A percentile compares a stretch with the other conserved stretches of the same genome.
phyloP scores from a whole-genome alignment of 2,888 invertebrate species.

The Lithophane socia region DNA sequence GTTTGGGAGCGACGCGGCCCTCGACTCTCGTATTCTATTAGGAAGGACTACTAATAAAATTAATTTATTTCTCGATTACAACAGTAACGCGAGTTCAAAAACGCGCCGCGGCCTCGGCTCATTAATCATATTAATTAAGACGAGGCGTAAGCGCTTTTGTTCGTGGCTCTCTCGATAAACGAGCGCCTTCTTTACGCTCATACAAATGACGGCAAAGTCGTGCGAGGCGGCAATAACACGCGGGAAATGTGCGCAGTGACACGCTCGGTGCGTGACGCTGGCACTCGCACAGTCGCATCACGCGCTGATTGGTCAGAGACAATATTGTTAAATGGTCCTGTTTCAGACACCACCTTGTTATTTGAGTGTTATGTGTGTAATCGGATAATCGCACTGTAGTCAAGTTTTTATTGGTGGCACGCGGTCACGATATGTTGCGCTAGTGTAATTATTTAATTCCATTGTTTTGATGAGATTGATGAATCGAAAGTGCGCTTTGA shows the following conservation, averaged over 20 bases:
- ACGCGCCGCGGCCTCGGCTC: conserved; percentile 83
- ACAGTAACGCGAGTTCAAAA: conserved; percentile 87
- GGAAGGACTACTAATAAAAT: conserved; percentile 88
- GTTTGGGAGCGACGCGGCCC: conserved; percentile 77
- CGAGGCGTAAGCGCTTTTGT: conserved; percentile 87
- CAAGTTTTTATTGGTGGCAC: conserved; percentile 75
- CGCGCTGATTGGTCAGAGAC: conserved; percentile 77
- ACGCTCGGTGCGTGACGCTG: conserved; percentile 65
- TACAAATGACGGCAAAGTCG: conserved; percentile 77
- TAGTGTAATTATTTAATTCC: conserved; percentile 77
- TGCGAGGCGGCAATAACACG: conserved; percentile 75
- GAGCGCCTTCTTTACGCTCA: conserved; percentile 76
- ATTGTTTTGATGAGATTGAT: conserved; percentile 85
- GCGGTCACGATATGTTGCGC: conserved; percentile 80
- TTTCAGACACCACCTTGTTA: conserved; percentile 76
- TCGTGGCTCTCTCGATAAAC: conserved; percentile 84
- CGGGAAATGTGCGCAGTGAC: conserved; percentile 66
- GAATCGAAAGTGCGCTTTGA: conserved; percentile 78
- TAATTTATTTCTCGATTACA: conserved; percentile 90
- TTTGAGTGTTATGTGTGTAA: conserved; percentile 82
- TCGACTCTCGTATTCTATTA: conserved; percentile 84
- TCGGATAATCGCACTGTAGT: conserved; percentile 75
- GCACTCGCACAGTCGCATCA: conserved; percentile 56
- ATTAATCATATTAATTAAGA: conserved; percentile 91
- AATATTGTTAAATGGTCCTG: conserved; percentile 79